Conservation (phyloP, 2,113 vertebrate genomes). For the Cercopithecus mona region DNA sequence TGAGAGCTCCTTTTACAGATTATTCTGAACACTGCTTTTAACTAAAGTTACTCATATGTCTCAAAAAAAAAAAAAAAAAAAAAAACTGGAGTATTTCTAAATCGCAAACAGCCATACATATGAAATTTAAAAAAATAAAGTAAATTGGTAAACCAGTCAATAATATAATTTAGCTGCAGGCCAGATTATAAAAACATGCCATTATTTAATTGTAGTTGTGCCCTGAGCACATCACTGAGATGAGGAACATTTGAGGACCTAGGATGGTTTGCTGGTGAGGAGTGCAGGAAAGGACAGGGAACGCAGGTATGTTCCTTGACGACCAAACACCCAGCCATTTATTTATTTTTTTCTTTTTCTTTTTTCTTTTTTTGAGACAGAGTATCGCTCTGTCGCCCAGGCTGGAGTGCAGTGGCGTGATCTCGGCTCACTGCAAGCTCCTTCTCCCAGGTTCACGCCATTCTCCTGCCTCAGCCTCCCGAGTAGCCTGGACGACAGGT, state of each 20-base stretch:
- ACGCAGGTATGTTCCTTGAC: neutral
- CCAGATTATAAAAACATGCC: slow-evolving; percentile 4
- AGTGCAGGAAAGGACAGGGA: neutral
- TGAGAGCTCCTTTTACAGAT: neutral
- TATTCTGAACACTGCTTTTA: slow-evolving; percentile 44
- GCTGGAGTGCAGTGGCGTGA: no score
- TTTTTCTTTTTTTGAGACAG: no score
- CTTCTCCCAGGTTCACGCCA: no score
- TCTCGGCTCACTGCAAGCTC: no score
- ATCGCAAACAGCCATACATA: slow-evolving; percentile 18
- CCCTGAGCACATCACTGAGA: neutral
- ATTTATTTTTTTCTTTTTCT: no score
- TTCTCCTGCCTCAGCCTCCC: no score
- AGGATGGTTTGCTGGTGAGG: neutral
- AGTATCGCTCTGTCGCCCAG: no score
- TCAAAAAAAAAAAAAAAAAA: neutral
- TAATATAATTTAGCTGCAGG: slow-evolving; percentile 28
- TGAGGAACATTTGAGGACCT: neutral
- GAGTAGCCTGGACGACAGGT: no score
- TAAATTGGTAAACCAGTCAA: slow-evolving; percentile 26
- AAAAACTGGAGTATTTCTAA: slow-evolving; percentile 34
- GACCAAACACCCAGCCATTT: neutral
- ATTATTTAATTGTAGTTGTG: neutral
- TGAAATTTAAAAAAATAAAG: slow-evolving; percentile 50
- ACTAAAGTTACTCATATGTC: slow-evolving; percentile 33